Conservation (phyloP, 2,113 vertebrate genomes). For the Gymnobelideus leadbeateri region DNA sequence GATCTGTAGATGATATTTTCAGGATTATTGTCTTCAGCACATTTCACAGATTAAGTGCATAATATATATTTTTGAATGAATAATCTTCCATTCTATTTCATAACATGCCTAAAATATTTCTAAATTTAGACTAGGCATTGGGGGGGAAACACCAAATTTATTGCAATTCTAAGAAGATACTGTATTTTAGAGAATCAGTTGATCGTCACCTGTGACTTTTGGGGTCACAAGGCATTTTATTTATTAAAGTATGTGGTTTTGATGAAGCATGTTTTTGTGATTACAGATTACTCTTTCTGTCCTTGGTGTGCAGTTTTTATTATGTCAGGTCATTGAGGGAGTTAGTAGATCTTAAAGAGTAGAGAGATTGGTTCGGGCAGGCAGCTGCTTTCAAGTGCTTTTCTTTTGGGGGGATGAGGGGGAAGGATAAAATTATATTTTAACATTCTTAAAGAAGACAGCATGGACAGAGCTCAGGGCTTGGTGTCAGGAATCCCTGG, state of each 20-base stretch:
- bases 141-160: background rate
- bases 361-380: background rate
- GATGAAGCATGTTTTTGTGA: background rate
- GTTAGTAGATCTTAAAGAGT: background rate
- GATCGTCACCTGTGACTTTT: background rate
- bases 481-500: background rate
- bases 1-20: background rate
- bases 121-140: background rate
- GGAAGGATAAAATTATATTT: background rate
- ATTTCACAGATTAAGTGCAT: background rate
- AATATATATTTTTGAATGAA: background rate
- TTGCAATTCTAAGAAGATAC: background rate
- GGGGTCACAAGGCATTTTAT: background rate
- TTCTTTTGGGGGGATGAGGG: background rate
- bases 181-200: background rate
- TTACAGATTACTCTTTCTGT: background rate
- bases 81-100: background rate
- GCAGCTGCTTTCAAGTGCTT: background rate
- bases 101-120: background rate
- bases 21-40: background rate
- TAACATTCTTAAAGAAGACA: background rate
- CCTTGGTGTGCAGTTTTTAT: background rate
- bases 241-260: background rate
- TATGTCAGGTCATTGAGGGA: background rate
- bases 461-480: background rate